Evolutionary conservation across 2,888 invertebrate species (phyloP), one percentile per base, ranked within the genome.

Genomic region (Leucoptera coffeella): DNA sequence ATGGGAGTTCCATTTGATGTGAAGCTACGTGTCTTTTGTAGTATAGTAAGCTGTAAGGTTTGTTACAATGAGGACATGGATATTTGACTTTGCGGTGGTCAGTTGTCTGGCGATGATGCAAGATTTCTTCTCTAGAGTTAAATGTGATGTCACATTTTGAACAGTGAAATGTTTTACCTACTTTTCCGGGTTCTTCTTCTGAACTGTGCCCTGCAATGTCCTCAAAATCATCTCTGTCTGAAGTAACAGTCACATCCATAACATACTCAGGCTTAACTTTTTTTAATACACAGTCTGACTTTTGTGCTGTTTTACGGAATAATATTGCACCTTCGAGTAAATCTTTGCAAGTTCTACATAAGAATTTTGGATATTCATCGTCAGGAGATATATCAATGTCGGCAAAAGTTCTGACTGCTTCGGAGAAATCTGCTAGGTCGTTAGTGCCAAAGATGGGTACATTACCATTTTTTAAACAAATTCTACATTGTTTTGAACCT

Each of bases 401-500:
- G 12, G 44, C 51, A 27, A 65, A 49, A 12, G 28, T 35, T 11
- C 32, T 40, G 14, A 67, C 29, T 1, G 43, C 45, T 24, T 50
- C 46, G 2, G 54, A 37, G 20, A 60, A 32, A 27, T 59, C 45
- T 23, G 46, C 40, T 2, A 27, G 21, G 2, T 27, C 23, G 4
- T 39, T 33, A 7, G 37, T 36, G 8, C 49, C 50, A 26, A 40
- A 54, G 26, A 69, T 62, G 10, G 56, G 50, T 31, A 64, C 43
- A 22, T 34, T 35, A n/a, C 64, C 65, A 33, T 48, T 42, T 36
- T 59, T 55, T 4, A 67, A 41, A 35, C 67, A 69, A 14, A 65
- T 48, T 33, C 67, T 47, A 36, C 65, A 65, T 17, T 7, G 10
- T n/a, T 12, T 23, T 12, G 7, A 8, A 14, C 6, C 9, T n/a